phyloP scores from a whole-genome alignment of 2,797 vertebrate species.

The Dromococcyx pavoninus region DNA sequence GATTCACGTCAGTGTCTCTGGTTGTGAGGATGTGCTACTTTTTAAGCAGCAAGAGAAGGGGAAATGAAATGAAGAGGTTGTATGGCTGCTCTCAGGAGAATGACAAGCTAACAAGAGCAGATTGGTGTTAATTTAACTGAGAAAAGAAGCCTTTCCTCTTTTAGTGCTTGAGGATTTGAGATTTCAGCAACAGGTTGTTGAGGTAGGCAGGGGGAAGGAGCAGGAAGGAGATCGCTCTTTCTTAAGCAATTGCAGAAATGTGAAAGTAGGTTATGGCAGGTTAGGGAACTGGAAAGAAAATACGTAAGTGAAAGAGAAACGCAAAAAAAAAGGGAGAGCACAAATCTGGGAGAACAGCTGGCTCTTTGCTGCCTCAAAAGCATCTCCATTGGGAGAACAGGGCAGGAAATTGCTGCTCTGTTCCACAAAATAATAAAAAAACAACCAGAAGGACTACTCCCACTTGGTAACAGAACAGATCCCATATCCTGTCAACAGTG shows the following conservation, averaged over 20 bases:
- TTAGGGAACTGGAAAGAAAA: background rate
- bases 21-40: conserved; percentile 58
- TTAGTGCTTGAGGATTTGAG: conserved; percentile 3
- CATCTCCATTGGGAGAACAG: background rate
- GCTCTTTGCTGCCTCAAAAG: background rate
- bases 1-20: conserved; percentile 49
- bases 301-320: background rate
- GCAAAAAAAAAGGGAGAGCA: background rate
- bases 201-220: background rate
- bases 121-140: conserved; percentile 63
- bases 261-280: conserved; percentile 7
- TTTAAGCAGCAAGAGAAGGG: conserved; percentile 4
- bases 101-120: conserved; percentile 31
- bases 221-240: background rate
- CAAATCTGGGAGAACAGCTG: background rate
- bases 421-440: background rate
- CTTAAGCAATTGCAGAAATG: background rate
- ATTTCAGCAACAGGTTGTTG: conserved; percentile 1
- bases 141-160: conserved; percentile 9
- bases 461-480: background rate
- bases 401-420: background rate
- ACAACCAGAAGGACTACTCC: background rate
- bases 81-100: conserved; percentile 46
- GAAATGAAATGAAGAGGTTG: conserved; percentile 57
- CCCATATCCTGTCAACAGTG: background rate